Base-by-base conservation (phyloP, 2,113 vertebrate species). In the Ageneiosus marmoratus region DNA sequence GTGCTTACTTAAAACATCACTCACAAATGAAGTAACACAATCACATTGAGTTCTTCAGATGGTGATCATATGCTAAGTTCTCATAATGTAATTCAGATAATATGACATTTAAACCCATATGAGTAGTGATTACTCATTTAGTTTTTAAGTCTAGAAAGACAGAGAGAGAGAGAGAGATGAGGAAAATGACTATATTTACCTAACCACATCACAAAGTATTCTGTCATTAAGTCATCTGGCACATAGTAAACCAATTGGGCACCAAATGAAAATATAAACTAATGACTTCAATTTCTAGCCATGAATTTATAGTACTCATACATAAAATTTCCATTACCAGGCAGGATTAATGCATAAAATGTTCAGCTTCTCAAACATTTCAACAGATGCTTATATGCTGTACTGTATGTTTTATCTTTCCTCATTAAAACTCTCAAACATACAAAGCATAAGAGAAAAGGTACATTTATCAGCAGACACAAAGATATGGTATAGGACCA, bases 211-310 rank as follows among this genome's bases (percentile, higher is more conserved):
- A 41, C 37, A 41, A 41, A 41, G 37, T 41, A 41, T 41, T 5
- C 37, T 41, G 37, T 5, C 5, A 5, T 41, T 3, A 41, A 41
- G 16, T 50, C 29, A 60, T 74, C 63, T 73, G 15, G 65, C 10
- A 60, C n/a, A 27, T 29, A 62, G 12, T 62, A 44, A 81, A 41
- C 67, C 58, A 20, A 12, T 2, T 62, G 65, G 62, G 73, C 22
- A 70, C 53, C 9, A 77, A 63, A 56, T 20, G 3, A 16, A 80
- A 67, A 84, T 53, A 53, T 75, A 48, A 80, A 75, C 46, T 48
- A n/a, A 56, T 84, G 58, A 80, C 60, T 76, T 76, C 58, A 77
- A 58, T 55, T 32, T 51, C 58, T 62, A 34, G 53, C 69, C 72
- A 27, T 48, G 77, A 78, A 46, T 12, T 27, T 60, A 46, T 2